Conservation (phyloP, 2,113 vertebrate genomes). For the Entosphenus tridentatus region DNA sequence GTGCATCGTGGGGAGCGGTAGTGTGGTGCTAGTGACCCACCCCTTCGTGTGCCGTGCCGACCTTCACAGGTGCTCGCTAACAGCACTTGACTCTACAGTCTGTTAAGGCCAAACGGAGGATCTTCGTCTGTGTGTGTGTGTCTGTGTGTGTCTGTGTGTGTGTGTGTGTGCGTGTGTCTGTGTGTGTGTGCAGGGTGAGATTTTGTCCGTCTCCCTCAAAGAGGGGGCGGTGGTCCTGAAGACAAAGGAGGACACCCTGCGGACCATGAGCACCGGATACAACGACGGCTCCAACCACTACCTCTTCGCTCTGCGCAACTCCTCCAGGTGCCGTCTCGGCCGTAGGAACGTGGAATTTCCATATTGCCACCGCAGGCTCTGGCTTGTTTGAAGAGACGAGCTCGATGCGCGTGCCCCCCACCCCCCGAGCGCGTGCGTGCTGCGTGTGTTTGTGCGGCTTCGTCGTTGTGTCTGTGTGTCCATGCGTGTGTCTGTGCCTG, state of each 20-base stretch:
- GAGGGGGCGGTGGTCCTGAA: neutral
- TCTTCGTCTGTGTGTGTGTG: neutral
- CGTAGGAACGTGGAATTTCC: neutral
- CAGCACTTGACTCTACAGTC: neutral
- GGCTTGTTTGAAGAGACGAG: neutral
- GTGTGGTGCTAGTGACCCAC: too few species aligned
- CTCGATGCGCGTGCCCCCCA: neutral
- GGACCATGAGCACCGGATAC: neutral
- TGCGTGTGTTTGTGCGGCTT: neutral
- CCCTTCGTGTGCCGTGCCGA: too few species aligned
- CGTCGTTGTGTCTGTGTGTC: neutral
- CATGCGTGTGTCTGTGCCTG: too few species aligned
- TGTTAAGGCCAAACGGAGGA: neutral
- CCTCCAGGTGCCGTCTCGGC: neutral
- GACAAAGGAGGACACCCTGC: neutral
- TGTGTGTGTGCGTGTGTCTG: neutral
- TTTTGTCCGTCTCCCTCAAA: neutral
- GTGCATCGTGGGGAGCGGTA: too few species aligned
- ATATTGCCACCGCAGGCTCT: neutral
- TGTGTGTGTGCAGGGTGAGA: neutral
- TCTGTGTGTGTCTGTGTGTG: neutral
- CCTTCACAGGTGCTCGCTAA: too few species aligned
- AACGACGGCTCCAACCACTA: slow-evolving; percentile 5
- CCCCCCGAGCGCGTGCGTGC: neutral
- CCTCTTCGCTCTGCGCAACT: neutral